Evolutionary conservation across 2,797 vertebrate genomes (phyloP), one percentile per base, ranked within the genome.

Genomic region (Lepilemur septentrionalis): DNA sequence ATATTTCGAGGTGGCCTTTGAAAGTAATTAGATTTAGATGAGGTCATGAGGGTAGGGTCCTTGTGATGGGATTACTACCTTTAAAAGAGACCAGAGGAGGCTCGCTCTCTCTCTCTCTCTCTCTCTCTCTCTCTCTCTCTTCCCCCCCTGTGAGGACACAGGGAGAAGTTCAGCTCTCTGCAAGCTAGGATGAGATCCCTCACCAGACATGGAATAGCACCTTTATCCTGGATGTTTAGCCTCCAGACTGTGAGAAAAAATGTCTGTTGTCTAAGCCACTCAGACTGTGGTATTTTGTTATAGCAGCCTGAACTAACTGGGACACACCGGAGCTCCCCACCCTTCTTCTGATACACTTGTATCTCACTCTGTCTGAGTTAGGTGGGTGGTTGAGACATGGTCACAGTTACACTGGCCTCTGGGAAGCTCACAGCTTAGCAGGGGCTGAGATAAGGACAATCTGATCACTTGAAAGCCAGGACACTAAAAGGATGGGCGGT

Each of bases 351-450:
- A 23, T 70, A 30, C 25, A 14, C 22, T 75, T 14, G 25, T 55
- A 5, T 4, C 43, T 55, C 70, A n/a, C 10, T 22, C 75, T 41
- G 23, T 11, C 1, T 0, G 2, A 1, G 11, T 12, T 4, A 25
- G 32, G 14, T 4, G 0, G 15, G 57, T 17, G 28, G 72, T 2
- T 10, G 52, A 61, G n/a, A 73, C 28, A 7, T 1, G 22, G 15
- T 65, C 50, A 61, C 59, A 22, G 17, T 61, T 2, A 30, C 59
- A 22, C 23, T 11, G 0, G 0, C 1, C 46, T 28, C 38, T 28
- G 25, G 9, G 48, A 22, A 61, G 17, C 73, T 50, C 30, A 12
- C 46, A n/a, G 85, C 4, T 11, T 3, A 52, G 73, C n/a, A 80
- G 32, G 28, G 23, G 14, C 65, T 25, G 32, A 67, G 79, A 61